These are phyloP conservation scores for Aphodius sticticus DNA, from an alignment of 2,888 invertebrate species.

Conservation along the genomic window DNA sequence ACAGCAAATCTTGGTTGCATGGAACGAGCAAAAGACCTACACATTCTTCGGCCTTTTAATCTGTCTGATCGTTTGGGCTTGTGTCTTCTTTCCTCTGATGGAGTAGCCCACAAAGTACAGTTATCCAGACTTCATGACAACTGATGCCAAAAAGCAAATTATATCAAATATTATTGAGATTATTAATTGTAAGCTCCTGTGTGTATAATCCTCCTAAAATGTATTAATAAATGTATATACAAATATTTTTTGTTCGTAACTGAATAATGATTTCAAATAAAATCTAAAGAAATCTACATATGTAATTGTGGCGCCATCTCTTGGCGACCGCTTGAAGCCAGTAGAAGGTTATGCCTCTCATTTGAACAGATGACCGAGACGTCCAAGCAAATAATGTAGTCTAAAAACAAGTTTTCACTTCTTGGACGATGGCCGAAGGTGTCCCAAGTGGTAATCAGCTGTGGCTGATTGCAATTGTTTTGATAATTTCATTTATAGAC, in stretches of 20 bases:
- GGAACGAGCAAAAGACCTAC: constrained; percentile 60
- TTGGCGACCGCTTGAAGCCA: background rate
- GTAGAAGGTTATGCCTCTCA: background rate
- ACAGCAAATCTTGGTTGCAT: constrained; percentile 57
- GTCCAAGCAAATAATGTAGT: background rate
- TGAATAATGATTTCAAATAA: background rate
- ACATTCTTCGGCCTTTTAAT: constrained; percentile 55
- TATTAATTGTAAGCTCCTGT: constrained; percentile 29
- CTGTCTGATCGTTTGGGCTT: constrained; percentile 61
- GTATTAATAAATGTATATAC: constrained; percentile 11
- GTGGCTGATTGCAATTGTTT: constrained; percentile 33
- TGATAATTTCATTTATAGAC: constrained; percentile 41
- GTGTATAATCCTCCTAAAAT: constrained; percentile 17
- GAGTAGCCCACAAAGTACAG: constrained; percentile 24
- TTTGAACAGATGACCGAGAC: background rate
- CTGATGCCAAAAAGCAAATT: constrained; percentile 10
- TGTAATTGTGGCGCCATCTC: background rate
- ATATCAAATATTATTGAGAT: constrained; percentile 37
- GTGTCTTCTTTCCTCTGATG: constrained; percentile 60
- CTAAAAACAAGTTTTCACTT: background rate
- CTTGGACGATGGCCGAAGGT: constrained; percentile 11
- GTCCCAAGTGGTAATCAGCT: constrained; percentile 17
- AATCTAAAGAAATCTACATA: background rate
- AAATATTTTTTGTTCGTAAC: background rate
- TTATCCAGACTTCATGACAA: background rate